Evolutionary conservation across 2,113 vertebrate genomes (phyloP), one percentile per base, ranked within the genome.

Genomic region (Montifringilla adamsi): DNA sequence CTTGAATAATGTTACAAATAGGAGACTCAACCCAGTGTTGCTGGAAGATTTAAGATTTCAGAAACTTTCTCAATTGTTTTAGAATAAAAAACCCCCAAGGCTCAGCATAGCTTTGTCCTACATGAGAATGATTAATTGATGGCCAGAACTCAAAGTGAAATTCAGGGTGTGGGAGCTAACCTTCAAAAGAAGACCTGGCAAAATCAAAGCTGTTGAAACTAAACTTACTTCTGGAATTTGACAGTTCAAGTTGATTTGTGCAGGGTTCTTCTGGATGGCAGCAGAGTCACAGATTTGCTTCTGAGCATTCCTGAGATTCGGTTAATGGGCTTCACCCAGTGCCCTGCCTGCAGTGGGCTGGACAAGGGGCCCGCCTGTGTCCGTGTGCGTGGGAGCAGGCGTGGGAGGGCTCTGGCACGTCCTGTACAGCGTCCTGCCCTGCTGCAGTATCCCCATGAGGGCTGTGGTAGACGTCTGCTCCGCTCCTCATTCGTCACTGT

Each of bases 401-500:
- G n/a, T 0, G 1, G 1, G 2, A 22, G 44, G 28, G 22, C 69
- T 60, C 62, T 43, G 63, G 39, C 7, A 0, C 11, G 33, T 18
- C 31, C 53, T 0, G 2, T 5, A 3, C 2, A 1, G 75, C 4
- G 1, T 19, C 67, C 43, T 24, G 39, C 69, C 31, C 60, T 83
- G 20, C 56, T 33, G 15, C 21, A 3, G 1, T 1, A 23, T 28
- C 31, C 67, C 67, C 2, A 0, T 8, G 53, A 0, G 2, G 77
- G 63, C 64, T 74, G 15, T n/a, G 46, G 17, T 13, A 27, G 77
- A 14, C 2, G 0, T 76, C 49, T 66, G 21, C 87, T 63, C 44
- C 0, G 0, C 58, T 78, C 13, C 30, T 91, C 64, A 6, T 78
- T 69, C 21, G 13, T 82, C 91, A 53, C 58, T 0, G 0, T 33